Evolutionary conservation across 2,797 vertebrate species (phyloP).

Genomic region (Enteromius paludinosus): DNA sequence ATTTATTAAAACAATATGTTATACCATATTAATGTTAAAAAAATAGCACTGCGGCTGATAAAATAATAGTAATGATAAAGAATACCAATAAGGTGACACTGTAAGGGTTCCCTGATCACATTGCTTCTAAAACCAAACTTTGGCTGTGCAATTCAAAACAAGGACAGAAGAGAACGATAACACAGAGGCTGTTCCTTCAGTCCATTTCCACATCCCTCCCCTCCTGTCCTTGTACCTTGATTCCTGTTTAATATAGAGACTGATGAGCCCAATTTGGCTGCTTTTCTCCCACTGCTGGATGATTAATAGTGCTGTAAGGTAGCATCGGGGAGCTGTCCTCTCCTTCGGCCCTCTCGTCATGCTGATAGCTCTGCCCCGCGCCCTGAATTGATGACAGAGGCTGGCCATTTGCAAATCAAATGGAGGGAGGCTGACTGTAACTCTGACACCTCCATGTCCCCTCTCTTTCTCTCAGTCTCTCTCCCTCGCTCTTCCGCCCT

Average conservation of each 20-base stretch:
- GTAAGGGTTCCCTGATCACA: neutral
- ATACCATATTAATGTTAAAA: neutral
- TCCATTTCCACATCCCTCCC: slow-evolving; percentile 37
- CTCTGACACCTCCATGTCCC: slow-evolving; percentile 62
- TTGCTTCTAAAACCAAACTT: neutral
- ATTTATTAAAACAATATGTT: neutral
- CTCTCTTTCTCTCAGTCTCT: slow-evolving; percentile 53
- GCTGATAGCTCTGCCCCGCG: slow-evolving; percentile 65
- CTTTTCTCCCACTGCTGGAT: slow-evolving; percentile 81
- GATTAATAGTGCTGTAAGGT: slow-evolving; percentile 89
- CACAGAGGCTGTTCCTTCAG: slow-evolving; percentile 39
- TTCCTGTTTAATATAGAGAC: slow-evolving; percentile 87
- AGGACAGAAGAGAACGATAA: slow-evolving; percentile 28
- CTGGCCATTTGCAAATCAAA: slow-evolving; percentile 95
- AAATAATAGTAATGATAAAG: too few species aligned
- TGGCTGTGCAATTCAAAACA: neutral
- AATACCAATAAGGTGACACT: too few species aligned
- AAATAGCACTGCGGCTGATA: too few species aligned
- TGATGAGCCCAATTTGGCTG: slow-evolving; percentile 88
- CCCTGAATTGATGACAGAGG: slow-evolving; percentile 89
- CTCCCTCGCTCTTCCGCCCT: slow-evolving; percentile 58
- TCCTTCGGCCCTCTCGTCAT: slow-evolving; percentile 41
- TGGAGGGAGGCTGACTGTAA: slow-evolving; percentile 76
- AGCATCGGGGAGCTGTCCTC: slow-evolving; percentile 85
- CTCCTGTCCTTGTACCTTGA: slow-evolving; percentile 70